Evolutionary conservation across 2,797 vertebrate species (phyloP).

Genomic region (Periparus ater): DNA sequence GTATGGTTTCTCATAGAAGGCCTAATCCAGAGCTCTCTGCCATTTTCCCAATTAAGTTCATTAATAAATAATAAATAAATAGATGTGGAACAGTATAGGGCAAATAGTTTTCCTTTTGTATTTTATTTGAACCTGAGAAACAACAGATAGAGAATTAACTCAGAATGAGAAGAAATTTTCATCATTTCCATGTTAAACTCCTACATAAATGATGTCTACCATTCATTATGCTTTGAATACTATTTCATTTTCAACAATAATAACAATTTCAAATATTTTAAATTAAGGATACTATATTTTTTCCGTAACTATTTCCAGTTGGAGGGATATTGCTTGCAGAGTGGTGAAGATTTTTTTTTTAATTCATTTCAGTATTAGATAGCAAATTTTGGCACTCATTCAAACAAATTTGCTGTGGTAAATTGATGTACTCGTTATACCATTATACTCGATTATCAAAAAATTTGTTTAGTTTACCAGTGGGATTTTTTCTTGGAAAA

Average conservation of each 20-base stretch:
- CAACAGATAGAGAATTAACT: background rate
- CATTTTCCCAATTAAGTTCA: background rate
- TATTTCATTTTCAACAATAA: background rate
- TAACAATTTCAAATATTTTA: background rate
- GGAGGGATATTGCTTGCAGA: background rate
- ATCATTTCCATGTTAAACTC: background rate
- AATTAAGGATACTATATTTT: background rate
- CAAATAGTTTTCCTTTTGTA: background rate
- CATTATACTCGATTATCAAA: background rate
- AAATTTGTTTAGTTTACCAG: background rate
- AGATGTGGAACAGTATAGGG: background rate
- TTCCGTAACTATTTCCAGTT: background rate
- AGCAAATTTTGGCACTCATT: slow-evolving; percentile 29
- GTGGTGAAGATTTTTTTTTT: background rate
- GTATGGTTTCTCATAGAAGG: background rate
- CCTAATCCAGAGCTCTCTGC: background rate
- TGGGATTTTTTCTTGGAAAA: background rate
- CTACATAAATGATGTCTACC: background rate
- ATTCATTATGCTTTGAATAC: background rate
- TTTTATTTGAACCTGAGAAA: background rate
- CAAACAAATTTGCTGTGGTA: slow-evolving; percentile 27
- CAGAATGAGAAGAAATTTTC: background rate
- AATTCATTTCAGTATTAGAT: slow-evolving; percentile 22
- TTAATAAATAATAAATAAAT: background rate
- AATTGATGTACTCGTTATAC: background rate